Evolutionary conservation across 2,797 vertebrate species (phyloP).

Genomic region (Scyliorhinus canicula): DNA sequence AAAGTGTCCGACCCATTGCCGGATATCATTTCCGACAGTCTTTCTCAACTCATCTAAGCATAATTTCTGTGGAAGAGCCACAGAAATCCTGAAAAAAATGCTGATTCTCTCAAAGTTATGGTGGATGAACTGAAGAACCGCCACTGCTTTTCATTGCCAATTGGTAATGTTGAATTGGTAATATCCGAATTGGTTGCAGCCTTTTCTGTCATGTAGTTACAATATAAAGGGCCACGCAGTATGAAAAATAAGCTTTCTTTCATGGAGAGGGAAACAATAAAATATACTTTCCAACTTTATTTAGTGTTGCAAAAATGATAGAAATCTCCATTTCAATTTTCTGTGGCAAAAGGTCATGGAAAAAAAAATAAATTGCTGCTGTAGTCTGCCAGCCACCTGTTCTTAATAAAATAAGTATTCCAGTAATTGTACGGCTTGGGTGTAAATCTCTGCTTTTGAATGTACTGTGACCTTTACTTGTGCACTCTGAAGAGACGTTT

Average conservation of each 20-base stretch:
- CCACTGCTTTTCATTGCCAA: background rate
- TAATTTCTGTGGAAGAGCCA: background rate
- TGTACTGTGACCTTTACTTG: background rate
- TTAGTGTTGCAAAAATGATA: background rate
- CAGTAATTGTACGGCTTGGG: background rate
- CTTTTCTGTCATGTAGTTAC: background rate
- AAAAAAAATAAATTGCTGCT: background rate
- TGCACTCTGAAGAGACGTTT: background rate
- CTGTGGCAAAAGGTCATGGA: background rate
- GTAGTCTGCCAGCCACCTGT: background rate
- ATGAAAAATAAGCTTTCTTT: background rate
- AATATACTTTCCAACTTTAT: background rate
- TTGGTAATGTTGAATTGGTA: background rate
- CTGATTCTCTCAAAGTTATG: background rate
- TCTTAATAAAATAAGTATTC: background rate
- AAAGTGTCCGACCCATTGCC: background rate
- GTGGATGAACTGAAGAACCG: background rate
- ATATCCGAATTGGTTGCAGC: background rate
- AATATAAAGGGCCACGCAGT: background rate
- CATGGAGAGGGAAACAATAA: background rate
- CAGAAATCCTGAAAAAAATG: background rate
- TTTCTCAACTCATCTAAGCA: background rate
- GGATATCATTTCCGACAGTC: background rate
- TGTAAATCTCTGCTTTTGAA: background rate
- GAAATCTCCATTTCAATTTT: conserved; percentile 1